Evolutionary conservation across 2,888 invertebrate genomes (phyloP).

Genomic region (Xanthorhoe spadicearia): DNA sequence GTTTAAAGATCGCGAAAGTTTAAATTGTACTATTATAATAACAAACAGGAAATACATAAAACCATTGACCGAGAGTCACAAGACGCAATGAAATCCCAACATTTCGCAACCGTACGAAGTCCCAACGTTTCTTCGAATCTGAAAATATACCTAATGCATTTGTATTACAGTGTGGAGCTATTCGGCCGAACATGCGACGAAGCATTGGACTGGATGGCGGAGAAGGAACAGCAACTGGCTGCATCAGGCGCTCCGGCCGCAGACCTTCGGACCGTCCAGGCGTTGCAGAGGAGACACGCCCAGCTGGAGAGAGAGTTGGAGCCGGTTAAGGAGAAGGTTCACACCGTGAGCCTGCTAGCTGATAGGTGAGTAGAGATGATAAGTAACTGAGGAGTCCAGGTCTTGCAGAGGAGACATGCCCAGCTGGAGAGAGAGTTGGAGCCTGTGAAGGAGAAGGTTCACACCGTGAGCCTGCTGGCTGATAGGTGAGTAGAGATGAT

Average conservation of each 20-base stretch:
- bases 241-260: slow-evolving; percentile 90
- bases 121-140: too few relatives aligned
- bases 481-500: slow-evolving; percentile 86
- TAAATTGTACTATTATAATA: too few relatives aligned
- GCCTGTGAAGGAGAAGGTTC: slow-evolving; percentile 97
- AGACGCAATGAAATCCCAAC: too few relatives aligned
- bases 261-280: slow-evolving; percentile 95
- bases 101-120: too few relatives aligned
- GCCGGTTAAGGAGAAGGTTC: slow-evolving; percentile 97
- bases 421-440: slow-evolving; percentile 85
- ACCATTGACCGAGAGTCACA: too few relatives aligned
- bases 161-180: slow-evolving; percentile 90
- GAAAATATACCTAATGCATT: not conserved
- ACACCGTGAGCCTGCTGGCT: slow-evolving; percentile 93
- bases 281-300: slow-evolving; percentile 95
- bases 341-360: slow-evolving; percentile 93
- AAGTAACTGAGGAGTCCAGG: slow-evolving; percentile 89
- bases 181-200: slow-evolving; percentile 98
- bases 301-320: slow-evolving; percentile 97
- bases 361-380: slow-evolving; percentile 86
- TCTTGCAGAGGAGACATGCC: slow-evolving; percentile 95
- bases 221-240: slow-evolving; percentile 96
- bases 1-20: too few relatives aligned
- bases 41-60: too few relatives aligned
- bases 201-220: slow-evolving; percentile 98